Percentiles rank a stretch among this genome's conserved stretches.
These are phyloP conservation scores for Antechinus stuartii DNA, from an alignment of 2,113 vertebrate genomes.

Conservation along the genomic window DNA sequence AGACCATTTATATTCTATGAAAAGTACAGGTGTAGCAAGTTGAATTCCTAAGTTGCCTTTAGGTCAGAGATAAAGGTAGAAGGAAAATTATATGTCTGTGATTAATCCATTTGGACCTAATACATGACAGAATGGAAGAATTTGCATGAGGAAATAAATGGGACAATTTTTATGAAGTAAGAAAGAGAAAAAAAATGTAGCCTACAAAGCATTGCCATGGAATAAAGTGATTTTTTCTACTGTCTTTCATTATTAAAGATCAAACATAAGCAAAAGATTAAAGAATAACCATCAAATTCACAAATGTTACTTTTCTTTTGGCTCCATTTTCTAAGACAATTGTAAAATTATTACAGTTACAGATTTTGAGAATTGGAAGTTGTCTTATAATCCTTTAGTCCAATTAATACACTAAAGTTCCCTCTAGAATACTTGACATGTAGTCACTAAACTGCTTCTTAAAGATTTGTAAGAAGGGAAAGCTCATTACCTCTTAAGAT, in stretches of 20 bases:
- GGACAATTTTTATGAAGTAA: background rate
- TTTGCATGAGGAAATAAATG: slow-evolving; percentile 65
- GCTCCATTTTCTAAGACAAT: background rate
- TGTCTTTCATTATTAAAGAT: background rate
- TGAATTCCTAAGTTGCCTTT: slow-evolving; percentile 73
- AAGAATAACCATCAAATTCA: background rate
- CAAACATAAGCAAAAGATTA: background rate
- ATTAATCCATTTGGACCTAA: slow-evolving; percentile 73
- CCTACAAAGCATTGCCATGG: background rate
- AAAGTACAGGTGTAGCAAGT: slow-evolving; percentile 77
- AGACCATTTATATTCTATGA: slow-evolving; percentile 78
- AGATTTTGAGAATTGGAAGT: background rate
- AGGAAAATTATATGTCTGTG: slow-evolving; percentile 73
- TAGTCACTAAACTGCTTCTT: background rate
- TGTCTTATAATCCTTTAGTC: background rate
- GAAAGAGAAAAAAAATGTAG: background rate
- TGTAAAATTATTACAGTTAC: background rate
- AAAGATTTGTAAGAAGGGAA: background rate
- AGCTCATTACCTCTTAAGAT: background rate
- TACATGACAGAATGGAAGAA: slow-evolving; percentile 63
- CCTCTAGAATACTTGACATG: background rate
- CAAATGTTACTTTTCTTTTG: background rate
- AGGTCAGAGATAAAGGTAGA: slow-evolving; percentile 51
- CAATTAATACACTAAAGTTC: background rate
- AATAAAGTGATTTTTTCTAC: fast-evolving